These are phyloP conservation scores for Anas bernieri DNA, from an alignment of 2,797 vertebrate species.

Conservation along the genomic window DNA sequence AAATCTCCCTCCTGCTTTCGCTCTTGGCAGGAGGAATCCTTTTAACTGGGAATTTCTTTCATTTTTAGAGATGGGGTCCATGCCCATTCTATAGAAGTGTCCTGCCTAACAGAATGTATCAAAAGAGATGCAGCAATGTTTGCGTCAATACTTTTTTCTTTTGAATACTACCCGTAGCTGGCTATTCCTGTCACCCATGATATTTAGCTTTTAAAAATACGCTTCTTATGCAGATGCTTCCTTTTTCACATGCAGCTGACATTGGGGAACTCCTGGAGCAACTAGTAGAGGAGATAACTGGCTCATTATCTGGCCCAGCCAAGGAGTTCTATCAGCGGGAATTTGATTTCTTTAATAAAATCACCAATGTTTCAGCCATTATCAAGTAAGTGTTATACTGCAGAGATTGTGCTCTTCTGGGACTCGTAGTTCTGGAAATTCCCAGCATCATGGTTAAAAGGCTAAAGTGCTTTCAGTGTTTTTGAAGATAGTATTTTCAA, in stretches of 20 bases:
- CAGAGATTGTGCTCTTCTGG: background rate
- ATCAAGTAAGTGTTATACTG: conserved; percentile 85
- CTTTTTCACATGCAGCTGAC: conserved; percentile 82
- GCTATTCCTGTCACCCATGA: background rate
- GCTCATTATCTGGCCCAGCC: conserved; percentile 92
- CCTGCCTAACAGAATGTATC: background rate
- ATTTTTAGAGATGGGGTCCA: background rate
- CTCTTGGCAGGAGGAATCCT: background rate
- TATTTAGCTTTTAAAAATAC: background rate
- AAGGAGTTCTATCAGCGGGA: conserved; percentile 98
- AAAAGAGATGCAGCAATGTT: background rate
- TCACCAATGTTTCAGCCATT: conserved; percentile 95
- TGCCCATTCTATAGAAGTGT: background rate
- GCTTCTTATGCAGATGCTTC: background rate
- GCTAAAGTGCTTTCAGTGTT: background rate
- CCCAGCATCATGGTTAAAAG: background rate
- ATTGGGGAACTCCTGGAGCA: conserved; percentile 96
- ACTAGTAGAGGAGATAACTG: conserved; percentile 94
- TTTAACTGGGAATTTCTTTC: background rate
- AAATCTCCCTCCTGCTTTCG: background rate
- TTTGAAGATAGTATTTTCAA: background rate
- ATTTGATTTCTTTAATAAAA: conserved; percentile 98
- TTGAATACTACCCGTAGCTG: background rate
- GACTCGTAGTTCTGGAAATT: background rate
- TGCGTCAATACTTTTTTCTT: background rate